Evolutionary conservation across 1,140 invertebrate species (phyloP).

Genomic region (Cherax destructor): DNA sequence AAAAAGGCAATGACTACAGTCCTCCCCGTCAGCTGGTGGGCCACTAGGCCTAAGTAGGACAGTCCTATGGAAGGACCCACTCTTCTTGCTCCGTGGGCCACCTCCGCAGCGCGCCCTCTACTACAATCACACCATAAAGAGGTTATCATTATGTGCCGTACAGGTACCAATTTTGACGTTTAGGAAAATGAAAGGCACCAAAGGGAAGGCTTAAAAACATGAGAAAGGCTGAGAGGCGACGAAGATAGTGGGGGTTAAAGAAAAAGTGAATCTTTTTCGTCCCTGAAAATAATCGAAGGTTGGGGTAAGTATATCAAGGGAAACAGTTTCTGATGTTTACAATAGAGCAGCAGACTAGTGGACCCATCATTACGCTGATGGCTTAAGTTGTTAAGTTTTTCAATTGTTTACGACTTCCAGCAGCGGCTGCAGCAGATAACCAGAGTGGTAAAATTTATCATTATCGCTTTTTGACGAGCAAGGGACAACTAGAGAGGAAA

Average conservation of each 20-base stretch:
- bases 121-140: slow-evolving; percentile 46
- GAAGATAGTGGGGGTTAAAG: neutral
- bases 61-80: neutral
- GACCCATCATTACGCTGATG: neutral
- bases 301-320: neutral
- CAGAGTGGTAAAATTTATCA: slow-evolving; percentile 27
- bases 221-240: slow-evolving; percentile 13
- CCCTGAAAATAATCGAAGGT: slow-evolving; percentile 26
- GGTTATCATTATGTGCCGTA: slow-evolving; percentile 56
- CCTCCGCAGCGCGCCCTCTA: slow-evolving; percentile 32
- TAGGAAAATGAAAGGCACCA: slow-evolving; percentile 58
- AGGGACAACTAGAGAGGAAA: neutral
- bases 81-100: slow-evolving; percentile 31
- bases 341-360: neutral
- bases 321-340: neutral
- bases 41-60: slow-evolving; percentile 24
- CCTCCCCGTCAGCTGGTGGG: neutral
- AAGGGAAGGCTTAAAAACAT: slow-evolving; percentile 17
- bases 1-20: neutral
- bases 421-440: neutral
- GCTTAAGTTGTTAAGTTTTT: neutral
- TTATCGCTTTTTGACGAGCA: slow-evolving; percentile 49
- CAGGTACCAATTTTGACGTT: slow-evolving; percentile 63
- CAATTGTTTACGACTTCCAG: neutral
- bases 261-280: slow-evolving; percentile 11